Evolutionary conservation across 1,140 invertebrate genomes (phyloP).

Genomic region (Mesaphorura yosii): DNA sequence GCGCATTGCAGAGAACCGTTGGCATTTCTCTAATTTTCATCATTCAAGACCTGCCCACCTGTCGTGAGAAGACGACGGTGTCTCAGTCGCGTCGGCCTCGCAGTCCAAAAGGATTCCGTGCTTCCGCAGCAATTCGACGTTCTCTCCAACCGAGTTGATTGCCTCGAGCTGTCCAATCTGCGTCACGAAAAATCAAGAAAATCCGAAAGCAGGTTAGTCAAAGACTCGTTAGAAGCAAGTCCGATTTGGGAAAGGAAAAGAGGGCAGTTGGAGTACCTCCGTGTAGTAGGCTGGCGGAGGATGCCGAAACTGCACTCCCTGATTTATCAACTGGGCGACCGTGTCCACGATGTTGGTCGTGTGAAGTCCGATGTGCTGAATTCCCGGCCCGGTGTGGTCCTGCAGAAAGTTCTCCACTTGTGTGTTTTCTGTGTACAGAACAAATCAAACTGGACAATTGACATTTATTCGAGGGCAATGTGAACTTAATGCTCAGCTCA

Average conservation of each 20-base stretch:
- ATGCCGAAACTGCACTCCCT: constrained; percentile 38
- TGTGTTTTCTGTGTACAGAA: constrained; percentile 37
- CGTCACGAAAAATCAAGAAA: constrained; percentile 3
- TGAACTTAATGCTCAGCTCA: neutral
- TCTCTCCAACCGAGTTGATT: constrained; percentile 34
- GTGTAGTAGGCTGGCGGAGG: constrained; percentile 42
- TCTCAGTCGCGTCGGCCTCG: constrained; percentile 25
- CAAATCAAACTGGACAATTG: constrained; percentile 8
- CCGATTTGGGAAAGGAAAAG: neutral
- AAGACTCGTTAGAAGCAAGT: neutral
- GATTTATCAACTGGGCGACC: constrained; percentile 33
- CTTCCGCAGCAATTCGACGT: constrained; percentile 32
- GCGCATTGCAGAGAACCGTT: too few species aligned
- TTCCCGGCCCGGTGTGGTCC: constrained; percentile 40
- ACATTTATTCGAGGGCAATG: neutral
- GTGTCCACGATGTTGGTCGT: constrained; percentile 37
- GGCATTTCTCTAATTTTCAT: neutral
- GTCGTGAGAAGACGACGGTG: neutral
- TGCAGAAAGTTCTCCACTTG: constrained; percentile 40
- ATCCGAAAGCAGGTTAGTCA: constrained; percentile 8
- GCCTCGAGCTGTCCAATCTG: constrained; percentile 36
- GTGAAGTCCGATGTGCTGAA: constrained; percentile 44
- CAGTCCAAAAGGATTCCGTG: constrained; percentile 33
- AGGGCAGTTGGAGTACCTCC: constrained; percentile 7
- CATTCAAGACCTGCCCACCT: neutral